Evolutionary conservation across 2,797 vertebrate species (phyloP).

Genomic region (Hydrolagus colliei): DNA sequence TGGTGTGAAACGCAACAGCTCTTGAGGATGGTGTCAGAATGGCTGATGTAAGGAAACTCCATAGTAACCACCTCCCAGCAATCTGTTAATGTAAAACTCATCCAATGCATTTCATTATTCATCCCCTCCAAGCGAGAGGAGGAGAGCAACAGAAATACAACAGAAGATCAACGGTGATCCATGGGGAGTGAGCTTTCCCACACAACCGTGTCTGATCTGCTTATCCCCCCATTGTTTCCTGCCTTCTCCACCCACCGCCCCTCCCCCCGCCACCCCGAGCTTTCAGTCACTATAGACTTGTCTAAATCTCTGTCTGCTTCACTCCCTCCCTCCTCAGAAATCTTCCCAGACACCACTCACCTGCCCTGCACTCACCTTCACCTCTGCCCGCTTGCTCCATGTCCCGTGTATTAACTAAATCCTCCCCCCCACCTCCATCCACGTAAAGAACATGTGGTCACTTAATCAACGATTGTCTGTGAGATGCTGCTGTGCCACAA

Average conservation of each 20-base stretch:
- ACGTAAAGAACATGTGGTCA: too few relatives aligned
- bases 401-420: background rate
- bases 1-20: background rate
- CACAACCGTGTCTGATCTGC: too few relatives aligned
- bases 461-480: too few relatives aligned
- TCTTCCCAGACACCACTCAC: background rate
- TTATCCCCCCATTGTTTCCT: background rate
- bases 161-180: background rate
- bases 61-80: conserved; percentile 5
- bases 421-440: too few relatives aligned
- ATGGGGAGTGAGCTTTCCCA: background rate
- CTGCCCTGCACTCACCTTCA: too few relatives aligned
- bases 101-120: background rate
- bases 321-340: background rate
- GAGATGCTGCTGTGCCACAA: too few relatives aligned
- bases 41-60: background rate
- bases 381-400: background rate
- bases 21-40: background rate
- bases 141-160: background rate
- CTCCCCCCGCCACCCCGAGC: too few relatives aligned
- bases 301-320: background rate
- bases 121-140: background rate
- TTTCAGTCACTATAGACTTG: background rate
- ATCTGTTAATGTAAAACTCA: background rate
- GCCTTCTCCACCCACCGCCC: background rate